Evolutionary conservation across 1,140 invertebrate genomes (phyloP), one percentile per base, ranked within the genome.

Genomic region (Vanessa tameamea): DNA sequence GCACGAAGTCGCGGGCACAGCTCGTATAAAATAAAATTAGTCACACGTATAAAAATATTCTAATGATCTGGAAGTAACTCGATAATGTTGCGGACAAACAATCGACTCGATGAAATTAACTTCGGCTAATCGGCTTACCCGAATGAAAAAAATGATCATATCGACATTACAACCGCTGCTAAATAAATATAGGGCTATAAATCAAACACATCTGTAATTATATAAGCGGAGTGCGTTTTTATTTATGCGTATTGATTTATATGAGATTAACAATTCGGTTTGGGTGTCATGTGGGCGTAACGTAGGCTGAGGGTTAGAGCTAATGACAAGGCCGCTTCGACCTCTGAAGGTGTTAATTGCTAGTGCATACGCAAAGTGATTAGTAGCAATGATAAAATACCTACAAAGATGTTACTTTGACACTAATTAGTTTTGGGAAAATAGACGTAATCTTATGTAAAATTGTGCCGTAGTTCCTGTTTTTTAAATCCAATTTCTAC

Each of bases 281-380:
- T 66, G 70, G 69, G 64, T 66, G 69, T 61, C 37, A 70, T 69
- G 78, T 80, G 78, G 84, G 82, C 59, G 75, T 69, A 8, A 75
- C 66, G 85, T 86, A 81, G 86, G 86, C 55, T 80, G 81, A 74
- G 79, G 73, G 84, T 53, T 68, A 76, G 79, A 80, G 78, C 69
- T 47, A 68, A 43, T 67, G 59, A 23, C 64, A 72, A 77, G 76
- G 78, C 72, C 65, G 79, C 53, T 67, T 65, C 79, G 82, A 82
- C 83, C 85, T 88, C 78, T 82, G 70, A 78, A 86, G 78, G 79
- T 87, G 87, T 73, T 88, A 87, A 90, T 88, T 88, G 82, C 78
- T 82, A 71, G 79, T 73, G 55, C 55, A 59, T 59, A 59, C 55
- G 55, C 55, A 59, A n/a, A 59, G 23, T 31, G 55, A 59, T 59